Evolutionary conservation across 2,113 vertebrate genomes (phyloP).

Genomic region (Ceratotherium simum): DNA sequence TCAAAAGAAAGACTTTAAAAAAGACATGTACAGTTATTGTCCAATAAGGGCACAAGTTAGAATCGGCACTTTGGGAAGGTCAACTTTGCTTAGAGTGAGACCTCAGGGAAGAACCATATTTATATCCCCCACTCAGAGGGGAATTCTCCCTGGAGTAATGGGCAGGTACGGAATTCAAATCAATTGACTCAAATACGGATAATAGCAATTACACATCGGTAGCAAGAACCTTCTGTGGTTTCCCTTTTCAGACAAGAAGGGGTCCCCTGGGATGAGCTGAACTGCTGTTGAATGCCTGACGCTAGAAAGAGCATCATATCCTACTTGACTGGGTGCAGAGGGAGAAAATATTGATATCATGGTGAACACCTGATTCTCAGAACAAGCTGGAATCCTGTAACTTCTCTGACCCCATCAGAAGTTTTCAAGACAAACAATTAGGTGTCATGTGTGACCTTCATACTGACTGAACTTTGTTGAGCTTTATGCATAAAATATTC

Average conservation of each 20-base stretch:
- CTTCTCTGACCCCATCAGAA: not conserved
- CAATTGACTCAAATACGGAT: not conserved
- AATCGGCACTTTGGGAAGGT: not conserved
- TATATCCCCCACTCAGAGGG: not conserved
- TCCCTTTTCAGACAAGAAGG: not conserved
- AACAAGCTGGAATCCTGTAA: not conserved
- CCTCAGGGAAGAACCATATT: not conserved
- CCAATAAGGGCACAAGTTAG: not conserved
- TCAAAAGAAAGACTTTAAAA: slow-evolving; percentile 23
- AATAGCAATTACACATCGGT: not conserved
- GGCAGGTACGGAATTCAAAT: not conserved
- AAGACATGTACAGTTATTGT: not conserved
- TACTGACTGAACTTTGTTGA: not conserved
- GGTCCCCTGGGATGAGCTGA: not conserved
- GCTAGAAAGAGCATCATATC: not conserved
- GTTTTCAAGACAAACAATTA: not conserved
- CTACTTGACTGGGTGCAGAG: not conserved
- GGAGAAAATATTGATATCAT: not conserved
- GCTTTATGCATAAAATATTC: not conserved
- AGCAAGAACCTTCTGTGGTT: not conserved
- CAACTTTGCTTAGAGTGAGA: not conserved
- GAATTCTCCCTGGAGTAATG: not conserved
- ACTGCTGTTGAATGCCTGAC: not conserved
- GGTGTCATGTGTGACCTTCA: not conserved
- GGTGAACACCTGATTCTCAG: not conserved